Base-by-base conservation (phyloP, 1,140 invertebrate genomes). In the Olivierus martensii region DNA sequence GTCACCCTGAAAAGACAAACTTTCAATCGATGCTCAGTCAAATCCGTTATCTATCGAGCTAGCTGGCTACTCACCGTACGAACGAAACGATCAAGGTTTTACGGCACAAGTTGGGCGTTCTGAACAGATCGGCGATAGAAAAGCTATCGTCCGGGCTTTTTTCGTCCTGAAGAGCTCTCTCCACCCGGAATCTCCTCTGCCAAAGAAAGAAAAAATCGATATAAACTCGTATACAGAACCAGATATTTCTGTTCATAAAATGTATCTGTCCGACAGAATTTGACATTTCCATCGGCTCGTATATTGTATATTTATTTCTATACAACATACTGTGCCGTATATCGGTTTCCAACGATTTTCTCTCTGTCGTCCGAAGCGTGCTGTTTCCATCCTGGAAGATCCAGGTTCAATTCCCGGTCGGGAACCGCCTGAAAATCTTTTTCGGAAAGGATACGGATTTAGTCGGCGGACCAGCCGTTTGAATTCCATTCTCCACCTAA, bases 1-100 rank as follows among this genome's bases (percentile, higher is more conserved):
- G 76, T 75, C 61, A 79, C 78, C 78, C 78, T 74, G 72, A 45
- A 48, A 59, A 58, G 48, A 54, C 28, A 28, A 28, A 28, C 28
- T 28, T 4, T 28, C 28, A n/a, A n/a, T n/a, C n/a, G n/a, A n/a
- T n/a, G n/a, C n/a, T n/a, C n/a, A n/a, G n/a, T n/a, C n/a, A n/a
- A n/a, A n/a, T n/a, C n/a, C n/a, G n/a, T n/a, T n/a, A n/a, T n/a
- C n/a, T n/a, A n/a, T n/a, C n/a, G n/a, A n/a, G n/a, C n/a, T n/a
- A n/a, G n/a, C n/a, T n/a, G n/a, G n/a, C n/a, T 7, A 36, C 50
- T 38, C 46, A 56, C 54, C 57, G 57, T n/a, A 59, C 57, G 10
- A 59, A 56, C n/a, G 49, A 53, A 15, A 57, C 53, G 45, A 53
- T 46, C 34, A 53, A 43, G 11, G 54, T 56, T 50, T 59, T 59